Evolutionary conservation across 1,140 invertebrate genomes (phyloP).

Genomic region (Eumeta japonica): DNA sequence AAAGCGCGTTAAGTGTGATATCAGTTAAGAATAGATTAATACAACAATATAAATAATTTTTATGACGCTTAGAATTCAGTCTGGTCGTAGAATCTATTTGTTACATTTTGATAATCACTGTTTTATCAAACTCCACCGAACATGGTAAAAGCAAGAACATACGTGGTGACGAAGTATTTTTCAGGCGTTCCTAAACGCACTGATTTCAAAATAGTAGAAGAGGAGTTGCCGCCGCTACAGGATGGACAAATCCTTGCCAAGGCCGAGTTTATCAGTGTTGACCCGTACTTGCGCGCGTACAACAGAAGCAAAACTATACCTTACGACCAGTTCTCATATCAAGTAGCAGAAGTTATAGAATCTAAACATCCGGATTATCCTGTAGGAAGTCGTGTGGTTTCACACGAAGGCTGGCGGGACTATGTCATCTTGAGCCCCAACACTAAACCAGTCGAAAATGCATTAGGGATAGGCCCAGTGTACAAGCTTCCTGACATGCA

Average conservation of each 20-base stretch:
- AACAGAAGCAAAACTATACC: conserved; percentile 17
- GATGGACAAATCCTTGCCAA: conserved; percentile 49
- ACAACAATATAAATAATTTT: too few relatives aligned
- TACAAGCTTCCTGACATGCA: conserved; percentile 33
- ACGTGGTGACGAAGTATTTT: conserved; percentile 41
- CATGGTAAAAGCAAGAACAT: conserved; percentile 40
- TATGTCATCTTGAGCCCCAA: conserved; percentile 34
- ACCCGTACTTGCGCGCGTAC: conserved; percentile 53
- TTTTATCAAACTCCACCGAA: too few relatives aligned
- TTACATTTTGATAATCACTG: too few relatives aligned
- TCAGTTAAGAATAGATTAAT: too few relatives aligned
- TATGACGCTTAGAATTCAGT: too few relatives aligned
- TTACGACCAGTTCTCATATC: conserved; percentile 43
- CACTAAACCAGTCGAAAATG: conserved; percentile 1
- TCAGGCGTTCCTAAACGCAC: conserved; percentile 37
- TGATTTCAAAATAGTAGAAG: conserved; percentile 45
- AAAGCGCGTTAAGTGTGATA: too few relatives aligned
- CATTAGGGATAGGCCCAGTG: conserved; percentile 1
- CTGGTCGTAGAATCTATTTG: too few relatives aligned
- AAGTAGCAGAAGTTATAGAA: conserved; percentile 36
- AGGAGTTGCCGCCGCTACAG: conserved; percentile 37
- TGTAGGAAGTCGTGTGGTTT: conserved; percentile 56
- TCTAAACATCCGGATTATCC: conserved; percentile 45
- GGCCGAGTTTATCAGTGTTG: conserved; percentile 55
- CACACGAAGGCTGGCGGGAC: conserved; percentile 60